Percentiles rank a stretch among this genome's conserved stretches.
These are phyloP conservation scores for Mus spretus DNA, from an alignment of 2,797 vertebrate species.

Conservation along the genomic window DNA sequence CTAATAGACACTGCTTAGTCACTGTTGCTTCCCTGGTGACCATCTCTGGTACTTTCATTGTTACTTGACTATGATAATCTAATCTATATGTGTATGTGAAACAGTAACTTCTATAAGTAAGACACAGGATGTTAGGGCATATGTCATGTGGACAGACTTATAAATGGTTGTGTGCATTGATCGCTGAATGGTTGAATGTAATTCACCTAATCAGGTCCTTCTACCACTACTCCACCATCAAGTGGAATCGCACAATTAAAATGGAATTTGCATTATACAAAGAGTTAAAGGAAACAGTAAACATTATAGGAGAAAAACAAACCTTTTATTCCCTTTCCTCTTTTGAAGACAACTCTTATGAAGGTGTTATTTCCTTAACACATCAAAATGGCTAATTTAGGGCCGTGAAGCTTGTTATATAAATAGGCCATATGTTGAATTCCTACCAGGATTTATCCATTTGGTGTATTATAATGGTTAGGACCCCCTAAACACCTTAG, in stretches of 20 bases:
- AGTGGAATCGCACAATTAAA: conserved; percentile 55
- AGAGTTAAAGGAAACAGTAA: conserved; percentile 65
- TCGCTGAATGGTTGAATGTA: conserved; percentile 50
- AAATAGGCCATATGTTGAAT: conserved; percentile 79
- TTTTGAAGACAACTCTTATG: conserved; percentile 64
- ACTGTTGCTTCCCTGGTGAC: neutral
- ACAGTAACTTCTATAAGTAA: conserved; percentile 27
- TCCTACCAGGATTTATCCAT: conserved; percentile 54
- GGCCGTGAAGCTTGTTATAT: conserved; percentile 74
- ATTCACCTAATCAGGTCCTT: neutral
- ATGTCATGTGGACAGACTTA: neutral
- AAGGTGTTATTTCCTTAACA: conserved; percentile 82
- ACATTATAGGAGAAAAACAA: conserved; percentile 65
- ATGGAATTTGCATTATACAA: conserved; percentile 48
- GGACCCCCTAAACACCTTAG: conserved; percentile 27
- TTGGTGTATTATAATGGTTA: conserved; percentile 32
- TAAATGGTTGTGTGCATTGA: conserved; percentile 46
- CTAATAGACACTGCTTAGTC: conserved; percentile 25
- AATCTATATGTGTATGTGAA: conserved; percentile 17
- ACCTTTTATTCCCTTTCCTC: neutral
- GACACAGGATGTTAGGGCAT: neutral
- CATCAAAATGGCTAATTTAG: conserved; percentile 78
- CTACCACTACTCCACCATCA: conserved; percentile 11
- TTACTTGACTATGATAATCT: conserved; percentile 14
- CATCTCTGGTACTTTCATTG: conserved; percentile 5